Evolutionary conservation across 1,140 invertebrate genomes (phyloP).

Genomic region (Zaprionus taronus): DNA sequence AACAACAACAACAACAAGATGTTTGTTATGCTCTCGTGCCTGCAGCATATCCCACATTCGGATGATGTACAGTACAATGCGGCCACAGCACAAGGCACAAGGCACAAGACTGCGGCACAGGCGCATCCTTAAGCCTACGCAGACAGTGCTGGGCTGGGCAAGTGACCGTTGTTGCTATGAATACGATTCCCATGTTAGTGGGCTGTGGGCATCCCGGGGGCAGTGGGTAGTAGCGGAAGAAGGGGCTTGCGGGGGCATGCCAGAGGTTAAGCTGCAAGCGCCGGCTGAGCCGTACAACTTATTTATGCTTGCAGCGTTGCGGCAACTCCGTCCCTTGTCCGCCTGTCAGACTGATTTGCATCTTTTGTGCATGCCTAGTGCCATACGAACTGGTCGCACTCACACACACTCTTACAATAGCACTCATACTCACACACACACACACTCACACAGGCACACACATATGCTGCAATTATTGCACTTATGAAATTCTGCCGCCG

Average conservation of each 20-base stretch:
- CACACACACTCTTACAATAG: slow-evolving; percentile 8
- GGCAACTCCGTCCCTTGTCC: slow-evolving; percentile 48
- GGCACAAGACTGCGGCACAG: slow-evolving; percentile 3
- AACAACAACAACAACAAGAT: slow-evolving; percentile 60
- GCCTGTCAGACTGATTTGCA: slow-evolving; percentile 74
- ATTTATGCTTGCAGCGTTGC: slow-evolving; percentile 68
- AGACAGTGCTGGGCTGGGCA: slow-evolving; percentile 11
- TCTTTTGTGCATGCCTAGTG: slow-evolving; percentile 66
- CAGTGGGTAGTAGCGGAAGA: background rate
- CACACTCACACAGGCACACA: slow-evolving; percentile 1
- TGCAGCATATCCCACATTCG: slow-evolving; percentile 31
- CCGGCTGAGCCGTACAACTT: slow-evolving; percentile 63
- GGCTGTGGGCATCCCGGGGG: background rate
- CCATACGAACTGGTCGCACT: slow-evolving; percentile 9
- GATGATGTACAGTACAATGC: slow-evolving; percentile 51
- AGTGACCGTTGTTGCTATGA: slow-evolving; percentile 57
- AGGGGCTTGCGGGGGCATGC: slow-evolving; percentile 1
- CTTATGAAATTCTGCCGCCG: slow-evolving; percentile 68
- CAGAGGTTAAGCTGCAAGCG: slow-evolving; percentile 32
- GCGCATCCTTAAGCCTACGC: slow-evolving; percentile 34
- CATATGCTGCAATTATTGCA: slow-evolving; percentile 68
- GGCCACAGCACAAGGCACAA: background rate
- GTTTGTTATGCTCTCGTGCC: slow-evolving; percentile 66
- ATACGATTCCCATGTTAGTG: slow-evolving; percentile 65
- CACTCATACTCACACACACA: slow-evolving; percentile 7